phyloP scores from a whole-genome alignment of 2,797 vertebrate species.

The Leucoraja ocellata region DNA sequence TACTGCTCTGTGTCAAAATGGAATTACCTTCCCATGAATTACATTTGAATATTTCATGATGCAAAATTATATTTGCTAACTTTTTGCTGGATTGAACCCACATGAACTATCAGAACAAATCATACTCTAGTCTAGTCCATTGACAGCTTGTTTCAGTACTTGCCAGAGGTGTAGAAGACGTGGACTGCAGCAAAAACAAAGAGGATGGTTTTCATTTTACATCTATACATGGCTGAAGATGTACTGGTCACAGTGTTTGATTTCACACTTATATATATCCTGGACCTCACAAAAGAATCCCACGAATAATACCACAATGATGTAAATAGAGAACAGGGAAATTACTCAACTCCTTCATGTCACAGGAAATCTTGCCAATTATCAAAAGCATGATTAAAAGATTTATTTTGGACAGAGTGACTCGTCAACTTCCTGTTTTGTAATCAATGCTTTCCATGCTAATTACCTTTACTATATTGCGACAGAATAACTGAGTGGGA shows the following conservation, averaged over 20 bases:
- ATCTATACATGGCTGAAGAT: neutral
- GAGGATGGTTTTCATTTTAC: neutral
- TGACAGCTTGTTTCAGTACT: no score
- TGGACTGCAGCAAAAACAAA: no score
- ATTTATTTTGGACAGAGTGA: neutral
- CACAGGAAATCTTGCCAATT: neutral
- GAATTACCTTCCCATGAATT: no score
- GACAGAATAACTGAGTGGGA: neutral
- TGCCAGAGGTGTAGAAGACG: no score
- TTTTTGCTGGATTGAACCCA: no score
- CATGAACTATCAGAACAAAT: no score
- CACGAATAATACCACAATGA: neutral
- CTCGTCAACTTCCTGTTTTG: neutral
- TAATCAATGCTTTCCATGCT: neutral
- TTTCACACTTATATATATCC: neutral
- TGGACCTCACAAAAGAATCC: neutral
- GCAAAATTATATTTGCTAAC: no score
- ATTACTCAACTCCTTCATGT: neutral
- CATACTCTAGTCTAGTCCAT: no score
- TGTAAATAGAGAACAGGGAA: no score
- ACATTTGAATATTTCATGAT: no score
- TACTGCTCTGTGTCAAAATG: no score
- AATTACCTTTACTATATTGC: neutral
- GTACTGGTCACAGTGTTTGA: neutral
- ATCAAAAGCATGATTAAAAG: neutral